These are phyloP conservation scores for Drosophila crucigera DNA, from an alignment of 2,888 invertebrate genomes.

Conservation along the genomic window DNA sequence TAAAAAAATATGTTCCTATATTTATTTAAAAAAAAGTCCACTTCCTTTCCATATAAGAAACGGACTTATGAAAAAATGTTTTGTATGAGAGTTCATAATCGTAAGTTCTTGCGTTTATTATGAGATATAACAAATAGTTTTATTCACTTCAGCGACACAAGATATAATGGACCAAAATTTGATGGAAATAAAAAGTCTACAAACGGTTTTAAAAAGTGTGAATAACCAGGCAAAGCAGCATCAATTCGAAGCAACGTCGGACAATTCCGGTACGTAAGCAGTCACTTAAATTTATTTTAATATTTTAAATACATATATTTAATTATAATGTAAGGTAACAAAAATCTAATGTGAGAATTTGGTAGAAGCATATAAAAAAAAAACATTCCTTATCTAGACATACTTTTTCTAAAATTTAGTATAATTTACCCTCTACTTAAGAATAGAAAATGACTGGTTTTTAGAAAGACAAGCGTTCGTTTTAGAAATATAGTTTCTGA, in stretches of 20 bases:
- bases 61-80: background rate
- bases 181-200: constrained; percentile 38
- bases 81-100: background rate
- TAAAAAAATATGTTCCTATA: background rate
- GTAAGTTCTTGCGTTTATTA: background rate
- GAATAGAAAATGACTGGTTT: background rate
- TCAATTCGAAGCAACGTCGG: background rate
- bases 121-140: background rate
- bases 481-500: background rate
- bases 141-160: background rate
- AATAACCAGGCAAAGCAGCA: background rate
- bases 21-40: background rate
- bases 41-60: background rate
- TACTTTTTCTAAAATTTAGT: background rate
- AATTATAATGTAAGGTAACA: background rate
- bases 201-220: constrained; percentile 22
- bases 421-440: background rate
- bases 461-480: background rate
- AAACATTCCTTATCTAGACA: background rate
- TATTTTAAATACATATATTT: background rate
- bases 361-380: background rate
- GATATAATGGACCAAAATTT: background rate
- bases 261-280: constrained; percentile 16
- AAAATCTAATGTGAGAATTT: background rate
- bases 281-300: too few relatives aligned